Evolutionary conservation across 2,888 invertebrate species (phyloP), one percentile per base, ranked within the genome.

Genomic region (Drosophila recens): DNA sequence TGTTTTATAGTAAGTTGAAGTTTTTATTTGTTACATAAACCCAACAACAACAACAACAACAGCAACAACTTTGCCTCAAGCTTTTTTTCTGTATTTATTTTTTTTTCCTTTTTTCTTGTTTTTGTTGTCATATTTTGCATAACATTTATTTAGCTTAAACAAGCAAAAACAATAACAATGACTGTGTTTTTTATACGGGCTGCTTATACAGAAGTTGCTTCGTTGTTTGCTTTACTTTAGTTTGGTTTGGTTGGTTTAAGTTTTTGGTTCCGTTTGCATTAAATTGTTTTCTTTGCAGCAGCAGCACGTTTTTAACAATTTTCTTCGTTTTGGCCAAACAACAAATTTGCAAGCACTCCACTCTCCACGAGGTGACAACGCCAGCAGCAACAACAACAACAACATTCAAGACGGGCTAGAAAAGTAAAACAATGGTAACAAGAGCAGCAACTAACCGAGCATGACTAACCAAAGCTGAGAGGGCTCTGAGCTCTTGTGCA

Each of bases 291-390:
- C 63, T 63, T 75, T 79, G 64, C 20, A 20, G 20, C 17, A 17
- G 75, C 79, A 70, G 75, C 83, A 84, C 87, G 84, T 80, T 68
- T 82, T 49, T 40, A 62, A 67, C 69, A 66, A 86, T 83, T 77
- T 78, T 82, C 78, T 67, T 56, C 61, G 45, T 52, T 66, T 72
- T 75, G 66, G 58, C 23, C 62, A 75, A 68, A 72, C 65, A 68
- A 72, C 65, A 71, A 71, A 67, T 77, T 78, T 64, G 68, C 75
- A 64, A 75, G 53, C 61, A 79, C 64, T 61, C 42, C 52, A 51
- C 68, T 17, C 43, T 34, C 9, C 36, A 15, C 36, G 49, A 42
- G 57, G 57, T 57, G 57, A 17, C 69, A 68, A 42, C 56, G 56
- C 48, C 54, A 58, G 52, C 36, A 54, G 2, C 1, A 20, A 20